Base-by-base conservation (phyloP, 2,113 vertebrate species). In the Plectropomus leopardus region DNA sequence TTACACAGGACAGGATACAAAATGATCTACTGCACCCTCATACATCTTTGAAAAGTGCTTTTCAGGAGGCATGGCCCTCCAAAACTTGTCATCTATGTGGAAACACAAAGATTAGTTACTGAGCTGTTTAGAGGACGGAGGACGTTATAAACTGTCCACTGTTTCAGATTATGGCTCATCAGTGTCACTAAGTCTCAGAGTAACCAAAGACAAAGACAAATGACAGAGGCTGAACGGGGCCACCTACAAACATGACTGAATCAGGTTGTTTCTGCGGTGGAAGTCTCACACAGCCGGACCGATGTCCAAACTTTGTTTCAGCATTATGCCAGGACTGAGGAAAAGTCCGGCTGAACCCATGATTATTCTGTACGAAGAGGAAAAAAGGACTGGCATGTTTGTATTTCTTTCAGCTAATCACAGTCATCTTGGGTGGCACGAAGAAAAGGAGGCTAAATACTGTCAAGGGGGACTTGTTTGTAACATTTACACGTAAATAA, bases 11-110 rank as follows among this genome's bases (percentile, higher is more conserved):
- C 61, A 53, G 72, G 78, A 59, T 76, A 71, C 45, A 26, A n/a
- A 70, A 54, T 89, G 84, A 91, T 91, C 44, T 59, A 89, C 71
- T n/a, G 57, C 70, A 30, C 34, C 40, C 55, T 57, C 21, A 10
- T 64, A 26, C n/a, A 55, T 66, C 65, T 82, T 73, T 58, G 47
- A 87, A 80, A 86, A 77, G 78, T 32, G 61, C 61, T 55, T 72
- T 82, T 83, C 58, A 59, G 53, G 74, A 87, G 64, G 8, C 54
- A 67, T 69, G 63, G 58, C 82, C 74, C 73, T 71, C 47, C 79
- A 69, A 86, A 78, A 78, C 76, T 71, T 53, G 54, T 75, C 79
- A 77, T 78, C 60, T 42, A 16, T 36, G 64, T 23, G 23, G 50
- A 69, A 54, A 54, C 42, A 21, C 32, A 61, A 47, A 74, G 67